Evolutionary conservation across 2,797 vertebrate genomes (phyloP).

Genomic region (Epinephelus awoara): DNA sequence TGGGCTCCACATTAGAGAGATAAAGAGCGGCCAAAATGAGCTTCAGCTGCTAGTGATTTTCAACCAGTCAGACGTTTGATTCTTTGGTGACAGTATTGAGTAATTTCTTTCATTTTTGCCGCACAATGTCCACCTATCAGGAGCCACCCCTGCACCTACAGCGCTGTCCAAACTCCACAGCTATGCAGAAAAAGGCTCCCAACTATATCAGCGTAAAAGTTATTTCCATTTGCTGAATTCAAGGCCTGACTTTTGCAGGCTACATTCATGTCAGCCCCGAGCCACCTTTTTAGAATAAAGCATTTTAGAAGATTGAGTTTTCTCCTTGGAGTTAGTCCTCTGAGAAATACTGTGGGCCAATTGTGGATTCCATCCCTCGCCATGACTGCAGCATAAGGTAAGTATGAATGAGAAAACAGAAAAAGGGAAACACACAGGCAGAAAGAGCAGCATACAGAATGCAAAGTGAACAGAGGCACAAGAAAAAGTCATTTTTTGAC

Average conservation of each 20-base stretch:
- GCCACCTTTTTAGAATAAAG: conserved; percentile 27
- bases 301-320: conserved; percentile 54
- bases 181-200: conserved; percentile 1
- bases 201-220: conserved; percentile 9
- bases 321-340: conserved; percentile 45
- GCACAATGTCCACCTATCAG: conserved; percentile 12
- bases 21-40: conserved; percentile 46
- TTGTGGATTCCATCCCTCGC: conserved; percentile 60
- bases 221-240: conserved; percentile 43
- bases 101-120: conserved; percentile 22
- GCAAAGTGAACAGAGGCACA: conserved; percentile 48
- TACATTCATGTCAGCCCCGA: conserved; percentile 32
- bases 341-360: conserved; percentile 53
- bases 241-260: conserved; percentile 31
- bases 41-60: conserved; percentile 43
- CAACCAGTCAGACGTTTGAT: conserved; percentile 19
- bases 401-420: conserved; percentile 52
- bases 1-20: conserved; percentile 53
- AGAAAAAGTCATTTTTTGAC: conserved; percentile 41
- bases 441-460: conserved; percentile 35
- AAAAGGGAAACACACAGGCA: conserved; percentile 43
- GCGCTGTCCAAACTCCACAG: neutral
- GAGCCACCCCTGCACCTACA: neutral
- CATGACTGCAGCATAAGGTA: conserved; percentile 43
- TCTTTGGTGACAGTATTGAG: conserved; percentile 18